Conservation (phyloP, 2,888 invertebrate species). For the Homarus gammarus region DNA sequence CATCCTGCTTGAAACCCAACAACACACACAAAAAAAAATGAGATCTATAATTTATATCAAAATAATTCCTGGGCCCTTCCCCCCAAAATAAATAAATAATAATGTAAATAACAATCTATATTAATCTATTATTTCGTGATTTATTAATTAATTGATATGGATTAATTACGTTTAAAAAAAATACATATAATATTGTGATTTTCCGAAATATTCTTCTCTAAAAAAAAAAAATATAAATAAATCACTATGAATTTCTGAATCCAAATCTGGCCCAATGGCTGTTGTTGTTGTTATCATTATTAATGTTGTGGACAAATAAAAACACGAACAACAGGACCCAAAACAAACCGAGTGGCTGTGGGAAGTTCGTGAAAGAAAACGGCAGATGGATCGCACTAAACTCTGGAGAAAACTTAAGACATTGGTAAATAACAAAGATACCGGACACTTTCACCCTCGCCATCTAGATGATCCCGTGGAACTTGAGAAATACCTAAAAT, state of each 20-base stretch:
- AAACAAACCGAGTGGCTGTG: conserved; percentile 94
- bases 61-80: too few species aligned
- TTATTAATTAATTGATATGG: too few species aligned
- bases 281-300: too few species aligned
- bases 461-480: conserved; percentile 67
- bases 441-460: background rate
- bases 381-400: conserved; percentile 85
- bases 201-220: too few species aligned
- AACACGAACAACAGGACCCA: conserved; percentile 88
- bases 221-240: too few species aligned
- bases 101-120: background rate
- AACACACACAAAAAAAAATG: background rate
- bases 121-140: background rate
- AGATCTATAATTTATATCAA: background rate
- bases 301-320: too few species aligned
- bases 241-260: too few species aligned
- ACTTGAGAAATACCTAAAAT: conserved; percentile 76
- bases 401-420: conserved; percentile 75
- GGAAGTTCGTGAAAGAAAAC: conserved; percentile 89
- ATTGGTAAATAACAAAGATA: conserved; percentile 25
- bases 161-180: too few species aligned
- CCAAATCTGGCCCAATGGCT: too few species aligned
- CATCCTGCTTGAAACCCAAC: background rate
- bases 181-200: too few species aligned
- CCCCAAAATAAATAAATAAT: too few species aligned